A percentile compares a stretch with the other conserved stretches of the same genome.
These are phyloP conservation scores for Aricia artaxerxes DNA, from an alignment of 2,888 invertebrate species.

Conservation along the genomic window DNA sequence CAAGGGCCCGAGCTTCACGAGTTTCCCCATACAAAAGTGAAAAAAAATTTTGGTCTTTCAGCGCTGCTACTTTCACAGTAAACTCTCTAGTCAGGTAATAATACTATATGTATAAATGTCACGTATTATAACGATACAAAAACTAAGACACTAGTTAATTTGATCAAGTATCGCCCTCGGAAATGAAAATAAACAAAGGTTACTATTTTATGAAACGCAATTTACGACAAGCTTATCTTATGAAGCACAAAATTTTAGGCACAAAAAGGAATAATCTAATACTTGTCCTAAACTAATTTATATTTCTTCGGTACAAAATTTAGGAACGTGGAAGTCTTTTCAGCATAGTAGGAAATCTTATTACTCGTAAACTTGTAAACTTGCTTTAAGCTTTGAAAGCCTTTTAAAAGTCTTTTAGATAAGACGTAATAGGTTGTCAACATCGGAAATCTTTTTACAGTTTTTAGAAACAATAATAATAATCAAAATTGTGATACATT, in stretches of 20 bases:
- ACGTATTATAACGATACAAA: too few relatives aligned
- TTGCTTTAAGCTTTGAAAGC: background rate
- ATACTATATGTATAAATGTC: too few relatives aligned
- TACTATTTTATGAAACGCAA: background rate
- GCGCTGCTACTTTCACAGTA: too few relatives aligned
- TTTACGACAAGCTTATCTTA: background rate
- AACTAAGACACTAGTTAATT: too few relatives aligned
- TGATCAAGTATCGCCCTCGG: background rate
- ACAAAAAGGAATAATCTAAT: background rate
- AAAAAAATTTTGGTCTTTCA: too few relatives aligned
- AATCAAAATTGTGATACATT: too few relatives aligned
- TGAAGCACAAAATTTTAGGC: background rate
- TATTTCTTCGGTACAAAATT: background rate
- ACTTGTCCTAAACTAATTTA: background rate
- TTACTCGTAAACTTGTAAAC: background rate
- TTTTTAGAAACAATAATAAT: background rate
- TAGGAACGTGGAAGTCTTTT: background rate
- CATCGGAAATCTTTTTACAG: background rate
- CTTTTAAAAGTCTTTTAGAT: background rate
- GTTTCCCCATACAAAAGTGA: too few relatives aligned
- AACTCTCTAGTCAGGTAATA: too few relatives aligned
- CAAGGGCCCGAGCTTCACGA: too few relatives aligned
- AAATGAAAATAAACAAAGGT: conserved; percentile 11
- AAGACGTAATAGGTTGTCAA: background rate
- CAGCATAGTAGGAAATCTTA: background rate